Evolutionary conservation across 2,113 vertebrate genomes (phyloP), one percentile per base, ranked within the genome.

Genomic region (Sapajus apella): DNA sequence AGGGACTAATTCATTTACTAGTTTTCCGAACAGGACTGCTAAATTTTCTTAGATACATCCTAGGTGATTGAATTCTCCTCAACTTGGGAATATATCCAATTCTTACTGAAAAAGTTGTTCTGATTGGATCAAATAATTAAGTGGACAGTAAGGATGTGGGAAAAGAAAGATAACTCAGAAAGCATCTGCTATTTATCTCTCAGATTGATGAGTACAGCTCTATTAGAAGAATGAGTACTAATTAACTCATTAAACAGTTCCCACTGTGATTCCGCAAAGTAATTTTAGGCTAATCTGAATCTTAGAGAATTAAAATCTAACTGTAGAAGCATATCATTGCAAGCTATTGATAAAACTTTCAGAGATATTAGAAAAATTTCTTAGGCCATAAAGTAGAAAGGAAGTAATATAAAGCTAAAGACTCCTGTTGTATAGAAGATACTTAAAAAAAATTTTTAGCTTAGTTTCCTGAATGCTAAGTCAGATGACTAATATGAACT

Each of bases 231-330:
- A 43, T 87, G 92, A 93, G 92, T 96, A 58, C 87, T 96, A 96
- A 96, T 97, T 97, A 97, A 96, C 96, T 94, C 92, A 92, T 97
- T 95, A 97, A 95, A 79, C 76, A 70, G 87, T 84, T 94, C 94
- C 84, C 81, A 73, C 94, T 96, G 87, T 75, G 90, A 96, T 96
- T 95, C 76, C 52, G 96, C 92, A 55, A 1, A 97, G 95, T 87
- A 94, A 92, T 97, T 97, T 96, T 75, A 25, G 72, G 56, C 73
- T 96, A 95, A 83, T 85, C 45, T 95, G 64, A 97, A 92, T 52
- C 77, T 92, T 77, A 85, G 75, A 97, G 92, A 92, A 58, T 92
- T 82, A 90, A 94, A 95, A 82, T 20, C 66, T 95, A 80, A 94
- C 70, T 82, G 37, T 52, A 75, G 84, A 96, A 95, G 45, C 45